Evolutionary conservation across 37 sponge, comb jelly and placozoan genomes (phyloP), one percentile per base, ranked within the genome.

Genomic region (Cladorhizidae sp.): DNA sequence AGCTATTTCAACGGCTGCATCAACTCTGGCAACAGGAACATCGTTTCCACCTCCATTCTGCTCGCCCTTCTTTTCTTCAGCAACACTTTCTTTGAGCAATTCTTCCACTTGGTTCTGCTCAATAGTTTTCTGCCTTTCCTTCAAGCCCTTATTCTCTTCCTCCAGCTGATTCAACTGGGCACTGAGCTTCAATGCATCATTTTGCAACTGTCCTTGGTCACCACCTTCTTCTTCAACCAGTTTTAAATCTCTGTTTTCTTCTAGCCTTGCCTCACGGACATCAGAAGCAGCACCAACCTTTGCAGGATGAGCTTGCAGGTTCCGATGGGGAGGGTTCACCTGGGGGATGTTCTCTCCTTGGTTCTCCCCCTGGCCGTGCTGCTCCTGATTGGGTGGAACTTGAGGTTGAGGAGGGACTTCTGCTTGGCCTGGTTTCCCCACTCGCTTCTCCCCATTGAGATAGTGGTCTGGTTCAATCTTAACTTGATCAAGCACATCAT

Each of bases 131-230:
- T 79, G 70, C 12, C 76, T 14, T 45, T 83, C 75, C 18, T 71
- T 80, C 65, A 80, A 50, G 21, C 80, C 52, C 33, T 73, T 36
- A 39, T 87, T 87, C 14, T 76, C 87, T 14, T 76, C 77, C 39
- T 77, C 74, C 61, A 81, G 40, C 38, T 79, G 43, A 14, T 85
- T 50, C 20, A 70, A 5, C 1, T 74, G 49, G 0, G 72, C 76
- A 23, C 68, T 55, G 9, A 78, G 36, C 64, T 65, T 67, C 22
- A 45, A 20, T 37, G 57, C 22, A 1, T 88, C 67, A 25, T 68
- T 21, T 57, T 70, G 52, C 43, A 86, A 25, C 22, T 78, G 42
- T 1, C 77, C 52, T 25, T 88, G 77, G 36, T 11, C 52, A 3
- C 40, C 8, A 20, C 61, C 65, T 39, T 21, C 58, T 20, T 57